phyloP scores from a whole-genome alignment of 2,888 invertebrate genomes.

The Spicauda simplicius region DNA sequence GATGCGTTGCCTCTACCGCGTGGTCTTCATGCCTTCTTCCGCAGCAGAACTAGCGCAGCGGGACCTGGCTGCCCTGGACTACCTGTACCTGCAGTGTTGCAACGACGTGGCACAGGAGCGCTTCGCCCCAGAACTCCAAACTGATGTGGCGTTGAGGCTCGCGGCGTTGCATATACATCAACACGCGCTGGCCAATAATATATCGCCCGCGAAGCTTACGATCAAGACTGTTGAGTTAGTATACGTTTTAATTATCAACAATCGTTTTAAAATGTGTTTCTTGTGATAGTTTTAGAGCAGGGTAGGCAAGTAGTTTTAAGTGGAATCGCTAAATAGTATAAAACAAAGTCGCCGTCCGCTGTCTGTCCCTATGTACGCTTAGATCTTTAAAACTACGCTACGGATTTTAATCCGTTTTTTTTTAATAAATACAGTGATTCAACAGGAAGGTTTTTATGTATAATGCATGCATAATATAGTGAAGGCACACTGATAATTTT shows the following conservation, averaged over 20 bases:
- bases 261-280: too few species aligned
- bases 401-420: too few species aligned
- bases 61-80: constrained; percentile 94
- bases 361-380: too few species aligned
- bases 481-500: too few species aligned
- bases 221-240: constrained; percentile 95
- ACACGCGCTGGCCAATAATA: constrained; percentile 92
- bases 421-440: too few species aligned
- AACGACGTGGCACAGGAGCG: constrained; percentile 97
- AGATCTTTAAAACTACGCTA: too few species aligned
- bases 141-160: constrained; percentile 93
- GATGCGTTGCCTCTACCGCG: constrained; percentile 94
- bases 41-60: constrained; percentile 92
- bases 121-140: constrained; percentile 93
- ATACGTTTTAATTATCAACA: background rate
- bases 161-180: constrained; percentile 97
- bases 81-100: constrained; percentile 95
- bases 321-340: too few species aligned
- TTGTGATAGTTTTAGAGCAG: too few species aligned
- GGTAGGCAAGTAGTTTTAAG: too few species aligned
- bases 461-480: too few species aligned
- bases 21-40: constrained; percentile 94
- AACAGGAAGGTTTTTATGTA: too few species aligned
- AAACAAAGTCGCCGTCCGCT: too few species aligned
- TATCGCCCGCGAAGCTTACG: constrained; percentile 91